These are phyloP conservation scores for Atta colombica DNA, from an alignment of 1,140 invertebrate species.

Conservation along the genomic window DNA sequence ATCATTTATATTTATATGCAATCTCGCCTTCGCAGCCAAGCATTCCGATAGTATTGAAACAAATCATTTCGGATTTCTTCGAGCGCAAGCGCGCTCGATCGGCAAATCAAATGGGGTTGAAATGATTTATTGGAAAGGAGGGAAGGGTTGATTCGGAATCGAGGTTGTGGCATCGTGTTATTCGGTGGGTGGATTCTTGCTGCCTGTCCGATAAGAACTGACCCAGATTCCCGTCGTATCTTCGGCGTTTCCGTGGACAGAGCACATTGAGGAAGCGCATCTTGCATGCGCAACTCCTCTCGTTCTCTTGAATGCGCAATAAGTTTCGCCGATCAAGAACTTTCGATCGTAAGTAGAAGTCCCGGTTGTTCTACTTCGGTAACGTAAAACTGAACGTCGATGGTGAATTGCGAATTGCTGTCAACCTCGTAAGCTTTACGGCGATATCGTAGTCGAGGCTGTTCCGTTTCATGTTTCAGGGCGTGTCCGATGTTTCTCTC, in stretches of 20 bases:
- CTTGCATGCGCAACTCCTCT: slow-evolving; percentile 2
- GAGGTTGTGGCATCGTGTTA: slow-evolving; percentile 62
- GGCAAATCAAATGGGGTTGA: slow-evolving; percentile 60
- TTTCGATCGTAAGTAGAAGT: slow-evolving; percentile 24
- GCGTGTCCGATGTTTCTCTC: slow-evolving; percentile 38
- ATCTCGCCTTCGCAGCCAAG: not conserved
- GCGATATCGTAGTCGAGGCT: slow-evolving; percentile 13
- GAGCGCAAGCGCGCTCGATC: slow-evolving; percentile 28
- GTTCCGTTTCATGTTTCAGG: slow-evolving; percentile 41
- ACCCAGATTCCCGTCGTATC: slow-evolving; percentile 67
- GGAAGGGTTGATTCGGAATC: slow-evolving; percentile 8
- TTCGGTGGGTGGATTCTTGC: slow-evolving; percentile 62
- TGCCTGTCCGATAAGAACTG: slow-evolving; percentile 64
- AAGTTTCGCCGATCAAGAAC: slow-evolving; percentile 35
- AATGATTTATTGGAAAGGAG: slow-evolving; percentile 65
- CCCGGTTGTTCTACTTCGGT: slow-evolving; percentile 40
- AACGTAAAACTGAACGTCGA: slow-evolving; percentile 24
- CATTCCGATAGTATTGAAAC: not conserved
- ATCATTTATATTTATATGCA: not conserved
- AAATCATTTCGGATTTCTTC: slow-evolving; percentile 25
- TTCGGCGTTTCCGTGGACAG: slow-evolving; percentile 43
- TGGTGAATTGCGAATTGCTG: slow-evolving; percentile 47
- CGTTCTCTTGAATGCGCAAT: slow-evolving; percentile 39
- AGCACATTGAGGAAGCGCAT: slow-evolving; percentile 38
- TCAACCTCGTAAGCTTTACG: not conserved